Evolutionary conservation across 1,140 invertebrate genomes (phyloP).

Genomic region (Eciton burchellii): DNA sequence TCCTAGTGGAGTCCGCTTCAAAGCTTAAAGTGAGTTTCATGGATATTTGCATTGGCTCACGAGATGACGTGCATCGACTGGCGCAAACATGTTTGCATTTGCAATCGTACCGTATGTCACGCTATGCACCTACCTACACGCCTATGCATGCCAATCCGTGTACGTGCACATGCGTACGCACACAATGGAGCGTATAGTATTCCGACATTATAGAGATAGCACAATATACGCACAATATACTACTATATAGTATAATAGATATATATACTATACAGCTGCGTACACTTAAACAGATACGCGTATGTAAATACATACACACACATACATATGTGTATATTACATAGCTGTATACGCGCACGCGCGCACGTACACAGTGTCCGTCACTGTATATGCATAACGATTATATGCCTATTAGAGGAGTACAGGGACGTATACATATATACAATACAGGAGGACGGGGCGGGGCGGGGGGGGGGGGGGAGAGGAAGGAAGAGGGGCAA

Average conservation of each 20-base stretch:
- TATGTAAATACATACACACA: constrained; percentile 28
- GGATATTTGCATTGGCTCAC: constrained; percentile 70
- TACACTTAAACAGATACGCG: constrained; percentile 9
- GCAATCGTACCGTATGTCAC: constrained; percentile 76
- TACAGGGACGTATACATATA: constrained; percentile 75
- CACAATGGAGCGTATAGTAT: constrained; percentile 46
- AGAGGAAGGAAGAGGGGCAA: constrained; percentile 64
- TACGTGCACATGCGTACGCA: constrained; percentile 49
- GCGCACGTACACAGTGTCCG: constrained; percentile 12
- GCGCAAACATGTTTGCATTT: constrained; percentile 73
- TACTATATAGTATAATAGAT: constrained; percentile 9
- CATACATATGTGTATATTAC: constrained; percentile 30
- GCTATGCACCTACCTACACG: constrained; percentile 43
- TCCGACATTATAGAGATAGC: constrained; percentile 43
- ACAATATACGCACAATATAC: constrained; percentile 35
- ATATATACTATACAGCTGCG: constrained; percentile 29
- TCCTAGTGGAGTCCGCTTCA: constrained; percentile 26
- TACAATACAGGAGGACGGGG: constrained; percentile 62
- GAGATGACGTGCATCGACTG: constrained; percentile 65
- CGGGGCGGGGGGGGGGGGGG: constrained; percentile 51
- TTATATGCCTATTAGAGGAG: constrained; percentile 85
- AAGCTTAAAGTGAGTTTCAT: constrained; percentile 49
- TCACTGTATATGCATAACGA: constrained; percentile 82
- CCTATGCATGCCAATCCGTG: constrained; percentile 57
- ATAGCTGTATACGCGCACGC: too few relatives aligned